Evolutionary conservation across 1,140 invertebrate genomes (phyloP).

Genomic region (Musca domestica): DNA sequence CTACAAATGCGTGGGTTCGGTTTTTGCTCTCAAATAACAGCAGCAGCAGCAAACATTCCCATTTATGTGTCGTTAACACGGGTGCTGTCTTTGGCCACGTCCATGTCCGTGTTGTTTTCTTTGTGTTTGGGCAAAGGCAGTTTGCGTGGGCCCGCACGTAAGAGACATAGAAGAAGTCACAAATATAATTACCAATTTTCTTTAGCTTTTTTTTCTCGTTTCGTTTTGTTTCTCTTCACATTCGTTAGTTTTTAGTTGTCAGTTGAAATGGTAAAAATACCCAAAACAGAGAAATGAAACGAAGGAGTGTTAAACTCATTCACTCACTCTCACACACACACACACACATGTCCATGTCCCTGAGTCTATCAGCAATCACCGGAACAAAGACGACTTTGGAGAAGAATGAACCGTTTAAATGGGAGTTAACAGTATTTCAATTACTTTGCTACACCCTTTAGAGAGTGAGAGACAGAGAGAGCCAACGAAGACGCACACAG

Average conservation of each 20-base stretch:
- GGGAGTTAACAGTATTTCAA: slow-evolving; percentile 7
- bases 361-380: background rate
- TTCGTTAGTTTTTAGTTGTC: too few species aligned
- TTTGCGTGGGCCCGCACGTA: background rate
- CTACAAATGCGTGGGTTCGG: too few species aligned
- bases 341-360: too few species aligned
- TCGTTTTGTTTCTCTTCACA: background rate
- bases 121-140: background rate
- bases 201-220: background rate
- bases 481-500: too few species aligned
- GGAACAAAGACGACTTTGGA: too few species aligned
- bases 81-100: background rate
- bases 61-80: background rate
- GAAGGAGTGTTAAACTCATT: too few species aligned
- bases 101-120: background rate
- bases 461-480: too few species aligned
- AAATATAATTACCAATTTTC: slow-evolving; percentile 12
- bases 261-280: too few species aligned
- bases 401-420: background rate
- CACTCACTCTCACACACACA: too few species aligned
- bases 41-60: background rate
- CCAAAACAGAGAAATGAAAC: too few species aligned
- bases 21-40: too few species aligned
- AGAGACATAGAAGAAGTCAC: slow-evolving; percentile 1
- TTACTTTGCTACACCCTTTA: background rate